phyloP scores from a whole-genome alignment of 2,888 invertebrate species.

The Synergus itoensis region DNA sequence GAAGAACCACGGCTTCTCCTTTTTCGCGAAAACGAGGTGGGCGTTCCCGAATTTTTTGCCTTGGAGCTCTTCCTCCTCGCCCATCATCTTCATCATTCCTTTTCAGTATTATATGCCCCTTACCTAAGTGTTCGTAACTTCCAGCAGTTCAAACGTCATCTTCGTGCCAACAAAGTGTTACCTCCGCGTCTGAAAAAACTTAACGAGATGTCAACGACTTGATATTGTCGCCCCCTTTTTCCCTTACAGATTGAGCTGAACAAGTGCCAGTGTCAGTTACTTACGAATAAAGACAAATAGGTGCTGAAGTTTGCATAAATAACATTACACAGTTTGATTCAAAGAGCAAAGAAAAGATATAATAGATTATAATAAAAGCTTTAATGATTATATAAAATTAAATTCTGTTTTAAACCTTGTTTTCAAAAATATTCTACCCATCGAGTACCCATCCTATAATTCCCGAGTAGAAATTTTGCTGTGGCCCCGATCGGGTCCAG shows the following conservation, averaged over 20 bases:
- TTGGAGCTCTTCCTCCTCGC: not conserved
- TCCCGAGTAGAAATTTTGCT: no score
- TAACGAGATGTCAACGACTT: slow-evolving; percentile 25
- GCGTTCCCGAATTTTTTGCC: slow-evolving; percentile 18
- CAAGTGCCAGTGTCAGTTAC: not conserved
- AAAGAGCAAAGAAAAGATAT: no score
- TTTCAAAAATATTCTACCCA: no score
- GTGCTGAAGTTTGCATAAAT: no score
- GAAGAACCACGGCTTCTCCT: slow-evolving; percentile 15
- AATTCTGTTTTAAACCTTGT: no score
- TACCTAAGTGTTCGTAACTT: not conserved
- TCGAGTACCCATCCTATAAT: no score
- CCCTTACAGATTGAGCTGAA: not conserved
- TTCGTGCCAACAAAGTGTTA: slow-evolving; percentile 10
- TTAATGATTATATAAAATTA: no score
- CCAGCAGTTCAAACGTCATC: slow-evolving; percentile 16
- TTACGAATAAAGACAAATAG: not conserved
- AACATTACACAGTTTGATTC: no score
- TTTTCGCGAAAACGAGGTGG: slow-evolving; percentile 36
- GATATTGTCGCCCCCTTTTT: not conserved
- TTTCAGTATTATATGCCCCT: slow-evolving; percentile 22
- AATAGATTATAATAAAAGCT: no score
- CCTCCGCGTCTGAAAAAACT: slow-evolving; percentile 9
- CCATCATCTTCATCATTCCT: slow-evolving; percentile 9
- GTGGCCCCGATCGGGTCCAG: no score